These are phyloP conservation scores for Panthera leo DNA, from an alignment of 2,113 vertebrate species.

Conservation along the genomic window DNA sequence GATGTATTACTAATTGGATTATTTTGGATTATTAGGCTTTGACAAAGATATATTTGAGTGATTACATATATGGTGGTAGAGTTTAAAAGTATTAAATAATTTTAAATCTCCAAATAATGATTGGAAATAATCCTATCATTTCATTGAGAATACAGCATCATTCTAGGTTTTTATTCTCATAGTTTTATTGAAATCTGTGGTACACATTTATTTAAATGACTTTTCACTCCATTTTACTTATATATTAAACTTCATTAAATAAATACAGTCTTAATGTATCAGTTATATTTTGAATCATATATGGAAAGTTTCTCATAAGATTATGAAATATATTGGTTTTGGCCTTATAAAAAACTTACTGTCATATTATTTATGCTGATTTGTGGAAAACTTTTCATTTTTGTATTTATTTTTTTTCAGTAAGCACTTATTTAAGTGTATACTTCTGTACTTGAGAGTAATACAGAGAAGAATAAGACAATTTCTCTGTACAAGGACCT, in stretches of 20 bases:
- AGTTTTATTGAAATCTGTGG: not conserved
- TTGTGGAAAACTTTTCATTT: not conserved
- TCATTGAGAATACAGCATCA: not conserved
- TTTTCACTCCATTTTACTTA: constrained; percentile 17
- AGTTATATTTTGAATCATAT: not conserved
- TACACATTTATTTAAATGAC: not conserved
- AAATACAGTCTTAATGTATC: not conserved
- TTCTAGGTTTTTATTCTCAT: not conserved
- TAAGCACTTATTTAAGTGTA: not conserved
- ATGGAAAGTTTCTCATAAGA: not conserved
- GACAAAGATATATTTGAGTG: not conserved
- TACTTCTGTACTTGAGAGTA: not conserved
- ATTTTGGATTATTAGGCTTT: not conserved
- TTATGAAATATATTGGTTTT: not conserved
- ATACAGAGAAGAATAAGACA: not conserved
- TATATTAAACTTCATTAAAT: not conserved
- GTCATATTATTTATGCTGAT: not conserved
- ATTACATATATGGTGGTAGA: not conserved
- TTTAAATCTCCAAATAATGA: constrained; percentile 14
- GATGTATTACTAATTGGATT: not conserved
- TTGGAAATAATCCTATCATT: not conserved
- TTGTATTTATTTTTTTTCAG: not conserved
- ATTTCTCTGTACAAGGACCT: not conserved
- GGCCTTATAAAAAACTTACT: not conserved
- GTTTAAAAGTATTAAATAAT: not conserved